Conservation (phyloP, 2,797 vertebrate genomes). For the Pygocentrus nattereri region DNA sequence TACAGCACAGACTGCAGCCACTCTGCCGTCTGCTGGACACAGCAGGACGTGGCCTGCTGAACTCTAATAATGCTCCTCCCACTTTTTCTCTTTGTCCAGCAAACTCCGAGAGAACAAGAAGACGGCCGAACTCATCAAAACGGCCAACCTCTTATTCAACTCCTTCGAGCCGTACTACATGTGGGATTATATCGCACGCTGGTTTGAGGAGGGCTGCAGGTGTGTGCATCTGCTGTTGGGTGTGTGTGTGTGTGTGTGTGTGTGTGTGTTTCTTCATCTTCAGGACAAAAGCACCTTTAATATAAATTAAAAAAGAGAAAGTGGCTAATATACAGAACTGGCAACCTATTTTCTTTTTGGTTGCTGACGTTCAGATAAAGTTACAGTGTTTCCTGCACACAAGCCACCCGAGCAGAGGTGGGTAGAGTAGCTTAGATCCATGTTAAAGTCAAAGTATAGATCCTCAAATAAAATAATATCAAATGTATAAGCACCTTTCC, state of each 20-base stretch:
- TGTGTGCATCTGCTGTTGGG: conserved; percentile 62
- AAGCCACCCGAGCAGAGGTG: too few relatives aligned
- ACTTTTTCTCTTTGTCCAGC: conserved; percentile 71
- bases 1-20: conserved; percentile 55
- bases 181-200: conserved; percentile 98
- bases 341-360: too few relatives aligned
- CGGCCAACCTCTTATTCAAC: conserved; percentile 98
- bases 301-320: too few relatives aligned
- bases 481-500: too few relatives aligned
- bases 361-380: too few relatives aligned
- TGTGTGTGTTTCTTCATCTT: neutral
- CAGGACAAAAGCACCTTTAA: neutral
- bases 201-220: conserved; percentile 99
- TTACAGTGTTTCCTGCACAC: too few relatives aligned
- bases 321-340: too few relatives aligned
- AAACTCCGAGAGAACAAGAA: conserved; percentile 98
- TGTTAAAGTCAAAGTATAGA: too few relatives aligned
- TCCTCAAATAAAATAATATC: too few relatives aligned
- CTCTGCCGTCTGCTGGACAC: neutral
- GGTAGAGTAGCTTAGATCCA: too few relatives aligned
- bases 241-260: neutral
- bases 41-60: neutral
- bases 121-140: conserved; percentile 97
- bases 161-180: conserved; percentile 99
- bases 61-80: neutral